These are phyloP conservation scores for Dryococelus australis DNA, from an alignment of 2,888 invertebrate species.

Conservation along the genomic window DNA sequence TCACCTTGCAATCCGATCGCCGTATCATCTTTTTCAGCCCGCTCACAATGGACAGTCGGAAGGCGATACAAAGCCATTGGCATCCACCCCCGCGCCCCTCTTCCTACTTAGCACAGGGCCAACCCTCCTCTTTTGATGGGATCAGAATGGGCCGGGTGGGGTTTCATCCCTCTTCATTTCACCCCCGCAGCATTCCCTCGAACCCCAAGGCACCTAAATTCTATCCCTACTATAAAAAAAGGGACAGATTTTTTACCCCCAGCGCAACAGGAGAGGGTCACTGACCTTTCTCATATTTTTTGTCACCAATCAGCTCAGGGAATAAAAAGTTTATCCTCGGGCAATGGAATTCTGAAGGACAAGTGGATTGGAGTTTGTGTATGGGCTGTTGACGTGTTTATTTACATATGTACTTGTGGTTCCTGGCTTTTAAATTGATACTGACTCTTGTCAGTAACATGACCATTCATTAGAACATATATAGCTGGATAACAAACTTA, in stretches of 20 bases:
- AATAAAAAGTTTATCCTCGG: background rate
- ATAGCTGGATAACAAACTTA: too few relatives aligned
- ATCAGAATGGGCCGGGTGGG: constrained; percentile 16
- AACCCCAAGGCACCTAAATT: constrained; percentile 1
- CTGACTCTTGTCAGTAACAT: too few relatives aligned
- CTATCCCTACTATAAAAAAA: background rate
- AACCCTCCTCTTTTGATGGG: background rate
- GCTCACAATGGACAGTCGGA: background rate
- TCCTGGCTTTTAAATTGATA: too few relatives aligned
- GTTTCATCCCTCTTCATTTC: constrained; percentile 16
- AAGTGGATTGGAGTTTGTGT: background rate
- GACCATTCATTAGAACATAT: too few relatives aligned
- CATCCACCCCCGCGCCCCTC: background rate
- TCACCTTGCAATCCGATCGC: constrained; percentile 3
- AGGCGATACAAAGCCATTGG: constrained; percentile 3
- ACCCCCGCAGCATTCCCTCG: constrained; percentile 7
- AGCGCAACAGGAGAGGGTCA: constrained; percentile 1
- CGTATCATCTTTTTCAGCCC: background rate
- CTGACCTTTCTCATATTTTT: constrained; percentile 3
- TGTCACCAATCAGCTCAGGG: background rate
- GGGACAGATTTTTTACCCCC: background rate
- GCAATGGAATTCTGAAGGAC: background rate
- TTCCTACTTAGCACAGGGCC: background rate
- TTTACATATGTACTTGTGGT: too few relatives aligned
- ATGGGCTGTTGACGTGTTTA: too few relatives aligned